Evolutionary conservation across 2,888 invertebrate species (phyloP), one percentile per base, ranked within the genome.

Genomic region (Rhagophthalmus giganteus): DNA sequence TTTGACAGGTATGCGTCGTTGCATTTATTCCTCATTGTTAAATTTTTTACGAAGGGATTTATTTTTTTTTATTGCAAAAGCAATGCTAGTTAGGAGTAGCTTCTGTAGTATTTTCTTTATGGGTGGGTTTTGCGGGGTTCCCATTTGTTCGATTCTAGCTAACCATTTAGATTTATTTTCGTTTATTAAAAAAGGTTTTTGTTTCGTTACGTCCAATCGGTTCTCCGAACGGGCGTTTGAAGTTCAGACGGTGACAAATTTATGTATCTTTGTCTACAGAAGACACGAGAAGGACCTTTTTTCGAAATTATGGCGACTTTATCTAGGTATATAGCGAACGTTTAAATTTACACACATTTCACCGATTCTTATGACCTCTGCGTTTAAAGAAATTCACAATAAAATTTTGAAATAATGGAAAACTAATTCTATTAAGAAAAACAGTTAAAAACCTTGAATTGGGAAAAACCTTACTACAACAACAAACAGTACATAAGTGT

Each of bases 261-360:
- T 55, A 55, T 55, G 55, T 51, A 55, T 47, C 55, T 55, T 51
- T 55, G 55, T 55, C 35, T 39, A 32, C 20, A 20, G 20, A 20
- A 20, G 20, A 20, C 20, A n/a, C n/a, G n/a, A n/a, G n/a, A n/a
- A n/a, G n/a, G n/a, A n/a, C n/a, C n/a, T n/a, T n/a, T n/a, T n/a
- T n/a, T n/a, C n/a, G n/a, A n/a, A n/a, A n/a, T n/a, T n/a, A n/a
- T n/a, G n/a, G n/a, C n/a, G n/a, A n/a, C n/a, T n/a, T n/a, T n/a
- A n/a, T n/a, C n/a, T n/a, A n/a, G n/a, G n/a, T n/a, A n/a, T n/a
- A n/a, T 20, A 20, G 7, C 4, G 20, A 20, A 20, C 7, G 20
- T 20, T 20, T 20, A 20, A 20, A 20, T n/a, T n/a, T n/a, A n/a
- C n/a, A n/a, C n/a, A n/a, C n/a, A n/a, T n/a, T n/a, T n/a, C n/a